phyloP scores from a whole-genome alignment of 1,140 invertebrate species.

The Nomia melanderi region DNA sequence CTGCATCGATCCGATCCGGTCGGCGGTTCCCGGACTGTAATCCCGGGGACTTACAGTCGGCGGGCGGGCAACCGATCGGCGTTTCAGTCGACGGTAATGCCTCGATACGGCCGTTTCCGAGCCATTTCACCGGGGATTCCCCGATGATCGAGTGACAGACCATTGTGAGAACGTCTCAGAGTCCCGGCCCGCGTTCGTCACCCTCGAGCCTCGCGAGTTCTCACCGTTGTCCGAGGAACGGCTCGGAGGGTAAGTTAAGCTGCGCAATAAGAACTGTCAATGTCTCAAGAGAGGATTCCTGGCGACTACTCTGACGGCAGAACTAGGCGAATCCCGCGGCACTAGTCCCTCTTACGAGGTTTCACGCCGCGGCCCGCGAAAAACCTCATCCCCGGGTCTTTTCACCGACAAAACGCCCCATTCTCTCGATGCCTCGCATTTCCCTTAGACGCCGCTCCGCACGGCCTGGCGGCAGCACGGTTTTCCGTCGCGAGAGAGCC shows the following conservation, averaged over 20 bases:
- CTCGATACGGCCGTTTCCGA: neutral
- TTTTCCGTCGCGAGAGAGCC: neutral
- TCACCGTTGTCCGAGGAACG: constrained; percentile 57
- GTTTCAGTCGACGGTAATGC: neutral
- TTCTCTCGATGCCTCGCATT: neutral
- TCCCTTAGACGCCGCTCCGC: no score
- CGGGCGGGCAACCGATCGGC: neutral
- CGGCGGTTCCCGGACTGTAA: neutral
- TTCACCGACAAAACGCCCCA: neutral
- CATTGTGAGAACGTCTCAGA: constrained; percentile 41
- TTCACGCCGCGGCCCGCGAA: neutral
- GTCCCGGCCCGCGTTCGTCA: constrained; percentile 19
- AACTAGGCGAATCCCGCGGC: constrained; percentile 10
- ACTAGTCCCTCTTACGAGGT: neutral
- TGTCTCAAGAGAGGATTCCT: constrained; percentile 67
- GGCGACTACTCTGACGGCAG: constrained; percentile 24
- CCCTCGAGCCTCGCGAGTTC: constrained; percentile 54
- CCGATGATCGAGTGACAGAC: neutral
- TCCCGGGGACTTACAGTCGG: neutral
- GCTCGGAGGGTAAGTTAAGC: constrained; percentile 55
- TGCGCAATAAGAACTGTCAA: constrained; percentile 57
- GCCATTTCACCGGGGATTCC: neutral
- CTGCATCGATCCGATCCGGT: no score
- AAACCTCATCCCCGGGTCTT: neutral
- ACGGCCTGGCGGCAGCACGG: neutral